Evolutionary conservation across 2,888 invertebrate genomes (phyloP).

Genomic region (Scrobipalpa atriplicella): DNA sequence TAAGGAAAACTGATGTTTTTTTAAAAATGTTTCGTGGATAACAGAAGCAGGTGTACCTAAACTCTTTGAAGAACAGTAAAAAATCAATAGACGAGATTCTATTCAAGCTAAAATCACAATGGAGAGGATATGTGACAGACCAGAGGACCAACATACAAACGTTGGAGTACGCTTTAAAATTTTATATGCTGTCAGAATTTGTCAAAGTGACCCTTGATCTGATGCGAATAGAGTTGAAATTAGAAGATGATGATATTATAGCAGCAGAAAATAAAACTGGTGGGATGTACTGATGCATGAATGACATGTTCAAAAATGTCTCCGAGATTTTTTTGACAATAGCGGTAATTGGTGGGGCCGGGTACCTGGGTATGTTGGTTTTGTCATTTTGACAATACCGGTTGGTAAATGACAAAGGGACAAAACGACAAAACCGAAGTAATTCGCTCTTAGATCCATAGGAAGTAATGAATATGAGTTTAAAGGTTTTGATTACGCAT

Average conservation of each 20-base stretch:
- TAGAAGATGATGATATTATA: background rate
- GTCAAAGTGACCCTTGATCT: background rate
- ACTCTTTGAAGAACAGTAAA: conserved; percentile 66
- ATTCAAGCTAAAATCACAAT: conserved; percentile 75
- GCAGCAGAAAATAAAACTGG: conserved; percentile 6
- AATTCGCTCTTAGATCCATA: conserved; percentile 64
- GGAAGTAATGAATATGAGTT: conserved; percentile 52
- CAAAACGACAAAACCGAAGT: conserved; percentile 67
- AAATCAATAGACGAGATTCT: conserved; percentile 62
- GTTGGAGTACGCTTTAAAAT: conserved; percentile 59
- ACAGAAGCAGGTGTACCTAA: conserved; percentile 68
- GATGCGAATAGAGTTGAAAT: background rate
- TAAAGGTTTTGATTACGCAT: conserved; percentile 44
- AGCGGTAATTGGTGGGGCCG: conserved; percentile 80
- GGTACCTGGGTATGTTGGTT: conserved; percentile 77
- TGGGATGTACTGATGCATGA: conserved; percentile 46
- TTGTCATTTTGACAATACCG: conserved; percentile 73
- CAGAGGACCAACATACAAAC: conserved; percentile 73
- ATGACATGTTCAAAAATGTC: conserved; percentile 81
- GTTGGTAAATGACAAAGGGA: conserved; percentile 61
- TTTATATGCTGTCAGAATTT: conserved; percentile 26
- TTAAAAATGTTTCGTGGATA: conserved; percentile 40
- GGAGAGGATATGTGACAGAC: conserved; percentile 79
- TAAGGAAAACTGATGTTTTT: background rate
- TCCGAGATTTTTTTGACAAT: conserved; percentile 76